Evolutionary conservation across 2,113 vertebrate species (phyloP).

Genomic region (Caranx ignobilis): DNA sequence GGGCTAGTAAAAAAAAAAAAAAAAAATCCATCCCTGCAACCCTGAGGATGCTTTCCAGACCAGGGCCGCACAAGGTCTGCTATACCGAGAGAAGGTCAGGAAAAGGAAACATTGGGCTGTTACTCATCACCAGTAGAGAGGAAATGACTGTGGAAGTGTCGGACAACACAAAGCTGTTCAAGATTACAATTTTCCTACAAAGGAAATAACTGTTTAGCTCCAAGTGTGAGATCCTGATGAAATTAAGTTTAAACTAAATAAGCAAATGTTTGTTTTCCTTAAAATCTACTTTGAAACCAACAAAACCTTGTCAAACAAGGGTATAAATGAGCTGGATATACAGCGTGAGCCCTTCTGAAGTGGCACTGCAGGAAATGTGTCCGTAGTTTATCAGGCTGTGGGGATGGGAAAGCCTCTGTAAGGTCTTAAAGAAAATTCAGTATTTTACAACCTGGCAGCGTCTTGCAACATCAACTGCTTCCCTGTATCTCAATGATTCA

Average conservation of each 20-base stretch:
- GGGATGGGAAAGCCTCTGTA: constrained; percentile 65
- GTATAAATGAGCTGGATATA: constrained; percentile 36
- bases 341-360: constrained; percentile 44
- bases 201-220: not conserved
- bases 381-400: constrained; percentile 56
- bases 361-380: constrained; percentile 25
- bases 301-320: constrained; percentile 18
- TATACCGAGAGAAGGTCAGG: not conserved
- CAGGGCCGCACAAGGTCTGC: constrained; percentile 24
- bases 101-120: not conserved
- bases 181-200: not conserved
- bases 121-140: constrained; percentile 9
- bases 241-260: constrained; percentile 7
- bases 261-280: not conserved
- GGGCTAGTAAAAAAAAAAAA: constrained; percentile 11
- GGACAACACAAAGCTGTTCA: not conserved
- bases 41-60: constrained; percentile 35
- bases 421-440: constrained; percentile 69
- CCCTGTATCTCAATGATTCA: constrained; percentile 43
- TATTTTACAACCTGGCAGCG: constrained; percentile 63
- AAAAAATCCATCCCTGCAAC: constrained; percentile 68
- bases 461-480: constrained; percentile 49
- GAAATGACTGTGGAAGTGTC: not conserved
- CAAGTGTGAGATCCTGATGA: not conserved
- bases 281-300: constrained; percentile 1